phyloP scores from a whole-genome alignment of 2,888 invertebrate genomes.

The Corythucha ciliata region DNA sequence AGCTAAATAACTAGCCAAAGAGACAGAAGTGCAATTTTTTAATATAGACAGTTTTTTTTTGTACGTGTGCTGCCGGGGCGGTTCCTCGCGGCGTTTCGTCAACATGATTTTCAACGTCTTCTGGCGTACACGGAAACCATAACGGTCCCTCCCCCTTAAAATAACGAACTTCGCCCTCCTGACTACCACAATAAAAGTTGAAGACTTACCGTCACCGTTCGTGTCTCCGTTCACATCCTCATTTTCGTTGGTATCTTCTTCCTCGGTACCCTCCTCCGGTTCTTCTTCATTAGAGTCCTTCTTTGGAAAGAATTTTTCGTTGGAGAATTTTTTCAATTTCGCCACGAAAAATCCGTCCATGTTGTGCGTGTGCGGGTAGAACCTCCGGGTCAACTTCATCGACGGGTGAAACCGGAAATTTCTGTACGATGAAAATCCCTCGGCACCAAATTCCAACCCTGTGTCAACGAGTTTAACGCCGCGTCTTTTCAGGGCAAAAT shows the following conservation, averaged over 20 bases:
- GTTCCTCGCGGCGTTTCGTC: too few species aligned
- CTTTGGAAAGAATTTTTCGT: slow-evolving; percentile 13
- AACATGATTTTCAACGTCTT: too few species aligned
- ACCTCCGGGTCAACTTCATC: slow-evolving; percentile 50
- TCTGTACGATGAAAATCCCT: slow-evolving; percentile 84
- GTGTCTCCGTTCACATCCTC: slow-evolving; percentile 5
- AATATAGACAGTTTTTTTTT: too few species aligned
- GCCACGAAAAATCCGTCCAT: slow-evolving; percentile 99
- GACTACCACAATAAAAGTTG: too few species aligned
- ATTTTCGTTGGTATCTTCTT: slow-evolving; percentile 21
- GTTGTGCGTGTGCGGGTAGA: slow-evolving; percentile 97
- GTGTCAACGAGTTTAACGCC: slow-evolving; percentile 89
- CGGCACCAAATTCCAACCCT: slow-evolving; percentile 88
- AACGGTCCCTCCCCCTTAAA: too few species aligned
- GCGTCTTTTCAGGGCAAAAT: slow-evolving; percentile 87
- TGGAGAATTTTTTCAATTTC: slow-evolving; percentile 89
- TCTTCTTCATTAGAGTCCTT: slow-evolving; percentile 22
- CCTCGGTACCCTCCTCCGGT: slow-evolving; percentile 12
- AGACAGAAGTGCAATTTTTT: too few species aligned
- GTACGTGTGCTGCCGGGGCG: too few species aligned
- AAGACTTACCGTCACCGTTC: too few species aligned
- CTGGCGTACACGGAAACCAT: too few species aligned
- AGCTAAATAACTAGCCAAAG: too few species aligned
- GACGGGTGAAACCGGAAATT: slow-evolving; percentile 36
- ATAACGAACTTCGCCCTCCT: too few species aligned